Evolutionary conservation across 2,113 vertebrate genomes (phyloP), one percentile per base, ranked within the genome.

Genomic region (Eira barbara): DNA sequence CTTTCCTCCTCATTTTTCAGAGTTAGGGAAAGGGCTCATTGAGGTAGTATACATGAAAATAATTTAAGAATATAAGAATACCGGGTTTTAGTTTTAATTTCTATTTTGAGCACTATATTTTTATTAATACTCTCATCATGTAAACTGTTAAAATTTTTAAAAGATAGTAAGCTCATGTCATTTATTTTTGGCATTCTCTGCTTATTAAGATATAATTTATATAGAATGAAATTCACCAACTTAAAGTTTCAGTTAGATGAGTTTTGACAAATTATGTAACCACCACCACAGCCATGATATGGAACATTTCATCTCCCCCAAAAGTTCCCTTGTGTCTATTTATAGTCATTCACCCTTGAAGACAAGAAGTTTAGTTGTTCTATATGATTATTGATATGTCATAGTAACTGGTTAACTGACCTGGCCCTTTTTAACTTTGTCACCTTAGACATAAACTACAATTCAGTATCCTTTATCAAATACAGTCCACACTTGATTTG

Each of bases 401-500:
- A 49, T 91, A 42, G 47, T 79, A 95, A 92, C 79, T 96, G 36
- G 13, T 85, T 96, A 88, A 63, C 42, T 67, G 34, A 78, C 27
- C n/a, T 78, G 20, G 14, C 84, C 84, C 80, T 31, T 92, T 82
- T 73, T 90, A 97, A 81, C 71, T 94, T 83, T 85, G 34, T 94
- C 47, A 89, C 29, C 57, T 81, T 87, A 86, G 39, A 17, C 55
- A 67, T 67, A 80, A 29, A 39, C 45, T 76, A n/a, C 15, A 69
- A 59, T 84, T 27, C 42, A 88, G 17, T 74, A 81, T 59, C 17
- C 8, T 91, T 87, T 95, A 86, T 89, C 63, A 95, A 79, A 63
- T 55, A 52, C 65, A 61, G 1, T 42, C 39, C 45, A 85, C 9
- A 71, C 31, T 86, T 89, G 52, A 79, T 39, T 47, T 91, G 45